Base-by-base conservation (phyloP, 1,140 invertebrate species). In the Danaus melanippus region DNA sequence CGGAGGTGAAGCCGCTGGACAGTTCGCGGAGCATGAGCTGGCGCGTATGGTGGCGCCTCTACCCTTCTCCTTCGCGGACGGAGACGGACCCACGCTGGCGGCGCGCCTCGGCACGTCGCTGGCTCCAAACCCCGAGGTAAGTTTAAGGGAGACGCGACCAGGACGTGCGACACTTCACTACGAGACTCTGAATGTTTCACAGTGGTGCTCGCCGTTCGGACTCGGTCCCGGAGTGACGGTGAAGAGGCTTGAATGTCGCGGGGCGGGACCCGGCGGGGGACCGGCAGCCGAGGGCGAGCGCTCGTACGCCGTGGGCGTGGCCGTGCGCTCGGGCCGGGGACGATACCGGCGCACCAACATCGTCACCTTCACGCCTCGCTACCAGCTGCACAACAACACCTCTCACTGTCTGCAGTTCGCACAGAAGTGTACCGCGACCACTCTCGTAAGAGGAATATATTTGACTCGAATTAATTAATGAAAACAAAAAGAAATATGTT, bases 11-110 rank as follows among this genome's bases (percentile, higher is more conserved):
- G 92, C 94, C 50, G 95, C 97, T 3, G 98, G 97, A 9, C 98
- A 99, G 87, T 96, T 94, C 79, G 92, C 93, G 51, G 97, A 99
- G 79, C 96, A 99, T 74, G 98, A 99, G 88, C 89, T 93, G 48
- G 97, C 97, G 0, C 89, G 97, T 64, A 95, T 96, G 91, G 92
- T 97, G 15, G 91, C 93, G 42, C 98, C 98, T n/a, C 88, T 99
- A 9, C 88, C 98, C 47, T 99, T 99, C 85, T 96, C 95, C 50
- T 98, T 98, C 78, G 91, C 94, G 5, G 96, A 98, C 74, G 92
- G 92, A 15, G 96, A 98, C 8, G 92, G 91, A 53, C 88, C 89
- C 51, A 90, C 89, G 2, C 74, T 90, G 39, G 87, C 81, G 50
- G 91, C 93, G 48, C 89, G 96, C 57, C 90, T 97, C 8, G 96